These are phyloP conservation scores for Tyto alba DNA, from an alignment of 2,113 vertebrate species.

Conservation along the genomic window DNA sequence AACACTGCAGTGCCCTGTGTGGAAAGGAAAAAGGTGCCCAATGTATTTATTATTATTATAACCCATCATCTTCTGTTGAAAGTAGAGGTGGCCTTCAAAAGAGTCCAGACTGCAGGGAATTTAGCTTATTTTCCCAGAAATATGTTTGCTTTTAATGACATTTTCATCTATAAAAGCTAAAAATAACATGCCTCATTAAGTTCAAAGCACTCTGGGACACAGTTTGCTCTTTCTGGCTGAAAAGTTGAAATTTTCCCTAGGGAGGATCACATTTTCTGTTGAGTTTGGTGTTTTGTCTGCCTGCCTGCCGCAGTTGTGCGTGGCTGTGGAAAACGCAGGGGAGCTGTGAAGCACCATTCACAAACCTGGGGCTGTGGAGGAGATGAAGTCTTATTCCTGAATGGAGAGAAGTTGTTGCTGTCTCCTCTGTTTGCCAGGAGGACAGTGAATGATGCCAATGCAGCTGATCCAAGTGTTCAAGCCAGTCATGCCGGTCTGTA, in stretches of 20 bases:
- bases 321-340: background rate
- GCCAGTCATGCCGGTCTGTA: accelerated
- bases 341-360: background rate
- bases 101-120: background rate
- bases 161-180: constrained; percentile 51
- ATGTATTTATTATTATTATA: background rate
- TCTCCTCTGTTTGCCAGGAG: background rate
- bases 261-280: background rate
- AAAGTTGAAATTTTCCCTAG: background rate
- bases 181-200: constrained; percentile 36
- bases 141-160: constrained; percentile 35
- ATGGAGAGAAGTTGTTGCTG: background rate
- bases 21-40: background rate
- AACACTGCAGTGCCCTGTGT: background rate
- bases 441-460: background rate
- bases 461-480: accelerated
- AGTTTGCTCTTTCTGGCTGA: background rate
- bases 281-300: background rate
- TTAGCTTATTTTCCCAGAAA: background rate
- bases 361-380: background rate
- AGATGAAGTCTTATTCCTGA: background rate
- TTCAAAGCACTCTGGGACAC: constrained; percentile 13
- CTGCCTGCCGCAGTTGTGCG: background rate
- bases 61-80: background rate
- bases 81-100: background rate